Base-by-base conservation (phyloP, 2,113 vertebrate genomes). In the Nesoenas mayeri region DNA sequence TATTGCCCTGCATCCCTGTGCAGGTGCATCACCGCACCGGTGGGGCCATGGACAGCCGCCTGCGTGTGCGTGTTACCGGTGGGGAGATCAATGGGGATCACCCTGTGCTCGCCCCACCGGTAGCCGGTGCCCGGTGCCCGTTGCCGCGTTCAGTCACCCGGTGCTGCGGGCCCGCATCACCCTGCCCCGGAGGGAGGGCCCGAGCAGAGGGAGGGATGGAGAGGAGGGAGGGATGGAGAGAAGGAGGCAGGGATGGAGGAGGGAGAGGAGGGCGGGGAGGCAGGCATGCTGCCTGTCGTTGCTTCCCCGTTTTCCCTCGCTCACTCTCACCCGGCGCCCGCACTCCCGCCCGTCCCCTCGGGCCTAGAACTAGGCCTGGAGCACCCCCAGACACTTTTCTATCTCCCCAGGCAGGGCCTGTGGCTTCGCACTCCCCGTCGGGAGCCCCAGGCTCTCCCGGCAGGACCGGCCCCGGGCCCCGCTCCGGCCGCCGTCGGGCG, bases 131-230 rank as follows among this genome's bases (percentile, higher is more conserved):
- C 4, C 20, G 15, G n/a, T 15, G 67, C 56, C 4, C 42, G 16
- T 17, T 44, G 42, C 44, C 44, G 34, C 5, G 20, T 31, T 36
- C 70, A 15, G 8, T 38, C 53, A 12, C 2, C 16, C 38, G 58
- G 19, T 24, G 42, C 28, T 24, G 64, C 6, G 8, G 44, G 6
- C 16, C 58, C 50, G 34, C 69, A 61, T 89, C 26, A n/a, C 61
- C 79, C 75, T 82, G 85, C 20, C 85, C 85, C 19, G 61, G 40
- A 67, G 84, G 89, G 91, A 88, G 95, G 92, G 83, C 61, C 80
- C 79, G 24, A 38, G 60, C 5, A 11, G 54, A 67, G 53, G 62
- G 62, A 65, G 58, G 28, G 73, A 32, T 31, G 74, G 42, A 9
- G 83, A 74, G 57, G 82, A 38, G 50, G 72, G 36, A 17, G 25